A percentile compares a stretch with the other conserved stretches of the same genome.
Evolutionary conservation across 2,888 invertebrate species (phyloP).

Genomic region (Nebria brevicollis): DNA sequence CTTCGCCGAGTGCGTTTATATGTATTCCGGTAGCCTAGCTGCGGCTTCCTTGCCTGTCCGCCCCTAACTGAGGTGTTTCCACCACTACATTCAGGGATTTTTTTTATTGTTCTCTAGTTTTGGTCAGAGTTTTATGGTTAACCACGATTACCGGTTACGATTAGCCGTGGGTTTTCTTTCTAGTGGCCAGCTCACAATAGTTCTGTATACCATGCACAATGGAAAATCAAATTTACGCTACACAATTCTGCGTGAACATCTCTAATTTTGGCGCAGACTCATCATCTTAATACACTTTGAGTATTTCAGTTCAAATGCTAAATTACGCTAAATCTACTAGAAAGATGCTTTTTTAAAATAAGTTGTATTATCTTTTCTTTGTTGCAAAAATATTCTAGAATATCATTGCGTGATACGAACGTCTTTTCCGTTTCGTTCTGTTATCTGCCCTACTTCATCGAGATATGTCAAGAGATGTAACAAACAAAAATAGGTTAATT

Average conservation of each 20-base stretch:
- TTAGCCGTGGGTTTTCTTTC: neutral
- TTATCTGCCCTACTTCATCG: neutral
- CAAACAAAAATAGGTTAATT: neutral
- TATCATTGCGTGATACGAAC: neutral
- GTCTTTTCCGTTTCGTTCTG: neutral
- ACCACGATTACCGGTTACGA: constrained; percentile 33
- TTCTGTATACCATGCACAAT: neutral
- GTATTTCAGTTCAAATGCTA: too few species aligned
- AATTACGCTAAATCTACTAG: too few species aligned
- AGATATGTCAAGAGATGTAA: neutral
- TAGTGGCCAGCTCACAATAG: neutral
- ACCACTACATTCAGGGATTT: constrained; percentile 33
- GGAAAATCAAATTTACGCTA: neutral
- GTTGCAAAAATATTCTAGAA: neutral
- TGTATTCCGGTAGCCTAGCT: constrained; percentile 35
- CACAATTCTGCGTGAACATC: neutral
- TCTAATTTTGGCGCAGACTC: too few species aligned
- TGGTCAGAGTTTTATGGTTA: constrained; percentile 28
- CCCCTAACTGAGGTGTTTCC: constrained; percentile 40
- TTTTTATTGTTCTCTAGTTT: constrained; percentile 33
- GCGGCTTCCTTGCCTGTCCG: constrained; percentile 32
- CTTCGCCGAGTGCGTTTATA: constrained; percentile 41
- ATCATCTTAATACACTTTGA: too few species aligned
- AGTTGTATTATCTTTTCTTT: neutral
- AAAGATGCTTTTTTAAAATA: too few species aligned